Evolutionary conservation across 2,888 invertebrate genomes (phyloP), one percentile per base, ranked within the genome.

Genomic region (Neuroscelio doddi): DNA sequence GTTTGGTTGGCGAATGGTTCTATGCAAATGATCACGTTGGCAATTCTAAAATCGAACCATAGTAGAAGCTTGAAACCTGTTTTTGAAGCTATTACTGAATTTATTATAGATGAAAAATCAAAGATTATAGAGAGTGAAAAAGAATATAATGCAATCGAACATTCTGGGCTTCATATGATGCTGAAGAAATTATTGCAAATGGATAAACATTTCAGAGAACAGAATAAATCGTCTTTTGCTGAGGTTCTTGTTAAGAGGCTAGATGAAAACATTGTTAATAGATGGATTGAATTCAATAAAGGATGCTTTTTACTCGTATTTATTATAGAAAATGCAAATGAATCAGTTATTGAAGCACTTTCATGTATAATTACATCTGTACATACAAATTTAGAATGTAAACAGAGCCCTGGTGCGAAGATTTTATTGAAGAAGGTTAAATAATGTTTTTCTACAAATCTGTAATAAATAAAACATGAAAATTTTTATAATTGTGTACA

Each of bases 271-370:
- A 86, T 87, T 47, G 74, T 92, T 1, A 81, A 87, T 64, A 77
- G 82, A 9, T 94, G 93, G 93, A 80, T 92, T 47, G 83, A 86
- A 39, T 89, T 89, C 34, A 95, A 95, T 76, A 87, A 94, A 68
- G 92, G 91, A 0, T 93, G 93, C 73, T 95, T 93, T 80, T 86
- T 94, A 52, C 82, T 94, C 5, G 83, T 93, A 1, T 87, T 89
- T 46, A 78, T 92, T 14, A 86, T 91, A 36, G 92, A 93, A 83
- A 90, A 88, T 74, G 89, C 89, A 71, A 78, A 81, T 0, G 84
- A 86, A 4, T 78, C 78, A 3, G 80, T 86, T 4, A 86, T 86
- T 15, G 81, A 80, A 16, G 77, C 83, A 47, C 73, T 92, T 1
- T 86, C 86, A 71, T 78, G 82, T 27, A 87, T 87, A 71, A 73